Evolutionary conservation across 2,888 invertebrate genomes (phyloP).

Genomic region (Rotaria socialis): DNA sequence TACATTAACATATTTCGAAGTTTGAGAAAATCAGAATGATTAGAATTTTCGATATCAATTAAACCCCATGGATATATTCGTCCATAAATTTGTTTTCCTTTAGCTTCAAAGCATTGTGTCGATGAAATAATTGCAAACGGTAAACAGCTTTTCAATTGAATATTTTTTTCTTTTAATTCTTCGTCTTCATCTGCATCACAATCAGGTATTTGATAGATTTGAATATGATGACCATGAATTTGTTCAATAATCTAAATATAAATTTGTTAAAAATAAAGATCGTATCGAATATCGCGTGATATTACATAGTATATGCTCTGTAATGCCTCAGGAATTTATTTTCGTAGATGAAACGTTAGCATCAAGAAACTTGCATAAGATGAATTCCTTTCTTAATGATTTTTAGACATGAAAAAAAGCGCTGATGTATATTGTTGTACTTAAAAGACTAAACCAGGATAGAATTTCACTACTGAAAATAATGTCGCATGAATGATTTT

Average conservation of each 20-base stretch:
- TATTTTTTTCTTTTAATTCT: constrained; percentile 72
- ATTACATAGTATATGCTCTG: no score
- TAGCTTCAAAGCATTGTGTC: constrained; percentile 80
- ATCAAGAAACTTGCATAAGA: no score
- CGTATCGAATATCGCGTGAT: no score
- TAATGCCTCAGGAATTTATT: no score
- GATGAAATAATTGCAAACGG: constrained; percentile 98
- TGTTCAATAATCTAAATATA: constrained; percentile 68
- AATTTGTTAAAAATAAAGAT: constrained; percentile 62
- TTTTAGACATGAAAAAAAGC: no score
- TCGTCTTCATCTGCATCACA: constrained; percentile 90
- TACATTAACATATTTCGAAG: constrained; percentile 82
- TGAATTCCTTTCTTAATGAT: no score
- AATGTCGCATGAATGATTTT: no score
- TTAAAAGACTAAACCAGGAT: no score
- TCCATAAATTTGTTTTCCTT: constrained; percentile 78
- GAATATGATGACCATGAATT: constrained; percentile 81
- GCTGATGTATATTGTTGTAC: no score
- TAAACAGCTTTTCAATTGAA: constrained; percentile 69
- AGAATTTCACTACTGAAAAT: no score
- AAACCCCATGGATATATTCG: constrained; percentile 96
- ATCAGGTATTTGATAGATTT: constrained; percentile 88
- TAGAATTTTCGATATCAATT: constrained; percentile 94
- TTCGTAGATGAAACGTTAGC: no score
- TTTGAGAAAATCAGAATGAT: constrained; percentile 95